phyloP scores from a whole-genome alignment of 1,140 invertebrate genomes.

The Ooceraea biroi region DNA sequence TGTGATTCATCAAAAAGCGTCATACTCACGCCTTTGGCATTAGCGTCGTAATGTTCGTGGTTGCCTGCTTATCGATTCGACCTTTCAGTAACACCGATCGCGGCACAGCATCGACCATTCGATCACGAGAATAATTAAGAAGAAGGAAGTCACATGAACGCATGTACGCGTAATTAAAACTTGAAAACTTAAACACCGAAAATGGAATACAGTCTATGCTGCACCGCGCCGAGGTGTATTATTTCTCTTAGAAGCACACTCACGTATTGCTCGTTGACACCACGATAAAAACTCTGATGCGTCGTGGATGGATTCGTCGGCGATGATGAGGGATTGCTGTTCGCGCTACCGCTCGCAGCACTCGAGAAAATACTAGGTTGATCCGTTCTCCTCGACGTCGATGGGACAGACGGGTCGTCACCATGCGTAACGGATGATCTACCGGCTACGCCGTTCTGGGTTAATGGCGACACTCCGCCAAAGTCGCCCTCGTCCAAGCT shows the following conservation, averaged over 20 bases:
- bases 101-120: constrained; percentile 20
- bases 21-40: constrained; percentile 32
- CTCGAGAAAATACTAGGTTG: constrained; percentile 54
- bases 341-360: constrained; percentile 48
- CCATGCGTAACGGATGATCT: constrained; percentile 66
- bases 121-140: neutral
- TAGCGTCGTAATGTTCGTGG: neutral
- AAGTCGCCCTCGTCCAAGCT: constrained; percentile 55
- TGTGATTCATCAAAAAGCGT: neutral
- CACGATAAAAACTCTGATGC: constrained; percentile 73
- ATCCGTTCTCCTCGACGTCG: constrained; percentile 78
- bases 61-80: constrained; percentile 1
- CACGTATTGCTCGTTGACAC: constrained; percentile 78
- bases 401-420: constrained; percentile 75
- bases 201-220: constrained; percentile 13
- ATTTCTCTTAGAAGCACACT: constrained; percentile 68
- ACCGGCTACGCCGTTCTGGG: constrained; percentile 72
- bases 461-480: constrained; percentile 44
- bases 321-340: constrained; percentile 51
- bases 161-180: too few relatives aligned
- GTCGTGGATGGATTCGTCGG: constrained; percentile 57
- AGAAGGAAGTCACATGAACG: neutral
- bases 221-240: neutral
- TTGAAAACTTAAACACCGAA: neutral
- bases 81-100: neutral